These are phyloP conservation scores for Heterodera schachtii DNA, from an alignment of 1,140 invertebrate species.

Conservation along the genomic window DNA sequence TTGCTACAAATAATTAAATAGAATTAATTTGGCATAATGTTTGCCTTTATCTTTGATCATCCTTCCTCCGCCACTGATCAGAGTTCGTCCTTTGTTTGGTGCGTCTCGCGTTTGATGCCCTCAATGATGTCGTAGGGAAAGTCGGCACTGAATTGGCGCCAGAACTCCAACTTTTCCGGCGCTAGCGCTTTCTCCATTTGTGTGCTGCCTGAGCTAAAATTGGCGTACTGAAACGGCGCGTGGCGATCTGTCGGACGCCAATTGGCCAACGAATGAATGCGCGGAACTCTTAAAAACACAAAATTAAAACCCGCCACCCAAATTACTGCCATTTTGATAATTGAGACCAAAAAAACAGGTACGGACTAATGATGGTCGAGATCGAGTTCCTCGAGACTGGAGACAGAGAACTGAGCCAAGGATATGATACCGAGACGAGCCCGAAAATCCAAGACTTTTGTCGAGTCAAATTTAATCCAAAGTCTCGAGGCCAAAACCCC, in stretches of 20 bases:
- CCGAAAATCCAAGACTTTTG: too few species aligned
- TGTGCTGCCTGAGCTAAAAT: background rate
- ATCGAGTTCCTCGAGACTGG: too few species aligned
- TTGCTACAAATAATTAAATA: too few species aligned
- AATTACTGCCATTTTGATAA: too few species aligned
- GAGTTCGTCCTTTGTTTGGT: conserved; percentile 31
- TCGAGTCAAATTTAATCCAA: too few species aligned
- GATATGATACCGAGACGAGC: too few species aligned
- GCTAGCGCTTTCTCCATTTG: conserved; percentile 19
- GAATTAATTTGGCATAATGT: background rate
- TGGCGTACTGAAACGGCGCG: conserved; percentile 22
- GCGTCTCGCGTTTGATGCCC: conserved; percentile 36
- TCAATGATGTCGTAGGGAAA: conserved; percentile 40
- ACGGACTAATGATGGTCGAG: too few species aligned
- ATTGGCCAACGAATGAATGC: conserved; percentile 8
- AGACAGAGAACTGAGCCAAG: too few species aligned
- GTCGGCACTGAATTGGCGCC: conserved; percentile 33
- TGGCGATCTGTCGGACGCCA: conserved; percentile 9
- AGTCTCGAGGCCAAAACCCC: too few species aligned
- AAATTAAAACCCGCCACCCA: background rate
- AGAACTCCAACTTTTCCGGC: conserved; percentile 33
- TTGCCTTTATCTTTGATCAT: background rate
- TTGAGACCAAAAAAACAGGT: too few species aligned
- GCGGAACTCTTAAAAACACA: conserved; percentile 25
- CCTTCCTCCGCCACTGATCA: background rate